Evolutionary conservation across 2,888 invertebrate species (phyloP), one percentile per base, ranked within the genome.

Genomic region (Corbicula japonica): DNA sequence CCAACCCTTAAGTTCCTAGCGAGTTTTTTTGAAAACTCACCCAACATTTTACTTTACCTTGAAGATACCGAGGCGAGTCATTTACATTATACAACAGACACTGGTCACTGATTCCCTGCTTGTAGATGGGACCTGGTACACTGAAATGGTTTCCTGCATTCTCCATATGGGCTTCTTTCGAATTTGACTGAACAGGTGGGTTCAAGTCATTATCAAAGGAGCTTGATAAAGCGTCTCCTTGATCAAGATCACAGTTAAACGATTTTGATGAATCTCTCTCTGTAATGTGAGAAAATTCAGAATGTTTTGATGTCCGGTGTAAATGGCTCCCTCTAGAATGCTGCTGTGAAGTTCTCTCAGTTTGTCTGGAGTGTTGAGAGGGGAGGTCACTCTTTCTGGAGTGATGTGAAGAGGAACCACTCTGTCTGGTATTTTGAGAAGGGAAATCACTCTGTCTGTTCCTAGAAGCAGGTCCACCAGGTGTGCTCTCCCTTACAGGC

Each of bases 51-150:
- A 52, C 28, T 50, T 8, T 83, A 87, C 87, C 83, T 79, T 82
- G 77, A 5, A 87, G 28, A 54, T 79, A 62, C 66, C 77, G 71
- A 0, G 86, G 85, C 32, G 82, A 77, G 52, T 88, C 87, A 34
- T 84, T 69, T 18, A 86, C 86, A 76, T 86, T 79, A 48, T 88
- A 88, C 10, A 80, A 60, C 15, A 88, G 65, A 74, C 85, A 86
- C 6, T 82, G 61, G 30, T 86, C 87, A 2, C 83, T 78, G 56
- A 80, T 58, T 5, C 63, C 54, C 38, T 82, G 82, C 34, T 70
- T 78, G 56, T 82, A 85, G 2, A 85, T 71, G 3, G 83, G 82
- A 26, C 77, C 82, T 32, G 79, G 79, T 18, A 80, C 48, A 70
- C 82, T 77, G 69, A 80, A 79, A 50, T 76, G 69, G 26, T 52